Evolutionary conservation across 2,113 vertebrate genomes (phyloP).

Genomic region (Aphyosemion australe): DNA sequence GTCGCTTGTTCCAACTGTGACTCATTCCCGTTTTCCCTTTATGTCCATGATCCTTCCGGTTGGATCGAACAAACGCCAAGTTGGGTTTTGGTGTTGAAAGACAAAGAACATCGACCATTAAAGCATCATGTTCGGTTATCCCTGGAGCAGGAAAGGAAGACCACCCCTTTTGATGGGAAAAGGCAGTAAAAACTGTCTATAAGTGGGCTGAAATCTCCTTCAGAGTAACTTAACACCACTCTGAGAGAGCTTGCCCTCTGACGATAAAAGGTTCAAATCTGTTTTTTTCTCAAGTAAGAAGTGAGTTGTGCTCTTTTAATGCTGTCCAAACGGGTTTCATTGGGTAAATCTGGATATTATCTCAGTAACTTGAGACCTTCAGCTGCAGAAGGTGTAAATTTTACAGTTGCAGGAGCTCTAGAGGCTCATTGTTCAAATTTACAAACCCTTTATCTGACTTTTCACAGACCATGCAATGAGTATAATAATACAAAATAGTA

Average conservation of each 20-base stretch:
- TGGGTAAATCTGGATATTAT: no score
- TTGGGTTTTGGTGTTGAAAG: constrained; percentile 7
- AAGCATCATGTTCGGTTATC: constrained; percentile 34
- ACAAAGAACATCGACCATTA: constrained; percentile 30
- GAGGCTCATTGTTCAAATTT: no score
- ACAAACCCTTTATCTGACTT: no score
- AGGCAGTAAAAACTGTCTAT: background rate
- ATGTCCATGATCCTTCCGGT: constrained; percentile 26
- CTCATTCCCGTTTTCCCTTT: background rate
- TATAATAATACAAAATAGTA: no score
- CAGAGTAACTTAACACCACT: background rate
- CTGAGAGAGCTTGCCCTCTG: background rate
- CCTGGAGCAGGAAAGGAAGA: constrained; percentile 15
- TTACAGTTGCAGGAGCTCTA: no score
- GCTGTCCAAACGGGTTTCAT: no score
- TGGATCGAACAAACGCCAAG: constrained; percentile 34
- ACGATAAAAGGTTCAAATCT: constrained; percentile 1
- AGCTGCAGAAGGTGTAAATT: no score
- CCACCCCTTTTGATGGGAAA: background rate
- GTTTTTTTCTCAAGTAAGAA: background rate
- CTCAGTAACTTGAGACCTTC: no score
- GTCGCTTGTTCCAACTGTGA: no score
- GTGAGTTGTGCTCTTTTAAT: background rate
- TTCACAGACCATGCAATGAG: no score
- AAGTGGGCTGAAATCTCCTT: background rate